These are phyloP conservation scores for Hemiprocne comata DNA, from an alignment of 2,113 vertebrate genomes.

Conservation along the genomic window DNA sequence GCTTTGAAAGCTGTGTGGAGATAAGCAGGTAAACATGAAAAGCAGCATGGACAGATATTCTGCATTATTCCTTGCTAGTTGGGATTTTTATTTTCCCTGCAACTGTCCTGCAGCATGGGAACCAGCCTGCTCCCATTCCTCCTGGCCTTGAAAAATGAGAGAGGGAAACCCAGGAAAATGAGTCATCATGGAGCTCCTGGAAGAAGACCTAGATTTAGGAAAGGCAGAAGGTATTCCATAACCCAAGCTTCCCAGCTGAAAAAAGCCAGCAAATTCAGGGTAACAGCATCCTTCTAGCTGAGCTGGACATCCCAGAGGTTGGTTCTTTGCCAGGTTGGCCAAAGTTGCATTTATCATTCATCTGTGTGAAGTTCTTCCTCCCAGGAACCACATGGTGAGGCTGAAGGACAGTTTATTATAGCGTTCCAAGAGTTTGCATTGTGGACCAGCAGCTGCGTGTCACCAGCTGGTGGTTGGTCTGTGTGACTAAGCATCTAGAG, in stretches of 20 bases:
- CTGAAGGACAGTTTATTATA: conserved; percentile 48
- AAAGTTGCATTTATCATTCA: background rate
- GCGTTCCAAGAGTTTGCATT: background rate
- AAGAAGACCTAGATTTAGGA: conserved; percentile 3
- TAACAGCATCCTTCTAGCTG: accelerated
- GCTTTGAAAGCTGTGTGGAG: background rate
- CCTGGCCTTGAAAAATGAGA: background rate
- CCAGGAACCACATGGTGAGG: background rate
- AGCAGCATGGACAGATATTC: background rate
- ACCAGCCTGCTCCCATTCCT: background rate
- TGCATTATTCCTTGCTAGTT: background rate
- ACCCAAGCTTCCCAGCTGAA: background rate
- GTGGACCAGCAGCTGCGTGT: conserved; percentile 53
- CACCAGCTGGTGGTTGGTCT: conserved; percentile 39
- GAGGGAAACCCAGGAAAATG: conserved; percentile 41
- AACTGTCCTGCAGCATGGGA: accelerated
- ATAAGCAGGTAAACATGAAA: background rate
- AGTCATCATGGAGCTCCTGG: conserved; percentile 33
- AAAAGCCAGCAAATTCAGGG: background rate
- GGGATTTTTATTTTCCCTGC: background rate
- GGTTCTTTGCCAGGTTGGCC: background rate
- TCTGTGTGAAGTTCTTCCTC: background rate
- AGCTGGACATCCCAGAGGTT: background rate
- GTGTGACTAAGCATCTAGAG: conserved; percentile 59
- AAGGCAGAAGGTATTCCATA: background rate